Evolutionary conservation across 2,797 vertebrate genomes (phyloP).

Genomic region (Australoheros facetus): DNA sequence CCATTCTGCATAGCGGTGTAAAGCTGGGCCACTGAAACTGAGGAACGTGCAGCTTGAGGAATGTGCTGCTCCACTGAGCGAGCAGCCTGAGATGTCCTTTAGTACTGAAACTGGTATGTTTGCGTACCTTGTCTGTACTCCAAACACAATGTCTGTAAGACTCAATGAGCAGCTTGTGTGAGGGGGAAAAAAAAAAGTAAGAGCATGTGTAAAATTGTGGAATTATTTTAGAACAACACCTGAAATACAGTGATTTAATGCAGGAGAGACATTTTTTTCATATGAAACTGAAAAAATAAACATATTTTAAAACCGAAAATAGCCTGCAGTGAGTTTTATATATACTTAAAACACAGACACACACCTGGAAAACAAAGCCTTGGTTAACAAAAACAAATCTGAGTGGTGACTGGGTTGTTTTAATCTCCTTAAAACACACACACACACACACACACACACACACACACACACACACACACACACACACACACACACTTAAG

Average conservation of each 20-base stretch:
- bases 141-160: slow-evolving; percentile 51
- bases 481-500: slow-evolving; percentile 43
- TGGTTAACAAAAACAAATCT: slow-evolving; percentile 24
- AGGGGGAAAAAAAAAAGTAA: slow-evolving; percentile 4
- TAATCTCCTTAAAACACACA: slow-evolving; percentile 46
- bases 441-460: slow-evolving; percentile 29
- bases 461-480: no score
- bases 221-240: slow-evolving; percentile 32
- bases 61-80: slow-evolving; percentile 61
- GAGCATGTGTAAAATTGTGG: slow-evolving; percentile 28
- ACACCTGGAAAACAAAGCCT: slow-evolving; percentile 6
- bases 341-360: slow-evolving; percentile 20
- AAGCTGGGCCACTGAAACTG: slow-evolving; percentile 45
- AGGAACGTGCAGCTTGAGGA: slow-evolving; percentile 58
- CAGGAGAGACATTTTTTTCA: slow-evolving; percentile 64
- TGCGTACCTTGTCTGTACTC: slow-evolving; percentile 50
- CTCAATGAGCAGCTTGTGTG: slow-evolving; percentile 51
- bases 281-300: slow-evolving; percentile 65
- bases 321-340: slow-evolving; percentile 16
- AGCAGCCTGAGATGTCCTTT: slow-evolving; percentile 41
- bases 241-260: slow-evolving; percentile 41
- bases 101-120: slow-evolving; percentile 35
- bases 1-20: slow-evolving; percentile 8
- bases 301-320: slow-evolving; percentile 53
- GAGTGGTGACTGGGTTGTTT: slow-evolving; percentile 31